phyloP scores from a whole-genome alignment of 2,888 invertebrate genomes.

The Serrognathus titanus region DNA sequence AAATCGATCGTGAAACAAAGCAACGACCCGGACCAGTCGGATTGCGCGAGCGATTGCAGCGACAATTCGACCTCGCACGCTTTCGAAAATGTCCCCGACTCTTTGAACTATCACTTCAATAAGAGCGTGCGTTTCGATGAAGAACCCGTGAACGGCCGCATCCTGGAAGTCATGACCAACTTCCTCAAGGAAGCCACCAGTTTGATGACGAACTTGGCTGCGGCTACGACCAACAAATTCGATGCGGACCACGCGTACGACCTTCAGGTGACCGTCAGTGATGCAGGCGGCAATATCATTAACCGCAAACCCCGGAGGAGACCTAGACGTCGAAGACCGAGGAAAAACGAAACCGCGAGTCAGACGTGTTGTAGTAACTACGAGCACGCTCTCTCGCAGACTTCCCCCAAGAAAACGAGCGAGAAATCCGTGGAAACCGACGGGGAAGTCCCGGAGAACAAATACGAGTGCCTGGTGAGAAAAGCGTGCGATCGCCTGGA shows the following conservation, averaged over 20 bases:
- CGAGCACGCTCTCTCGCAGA: conserved; percentile 29
- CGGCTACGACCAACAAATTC: conserved; percentile 29
- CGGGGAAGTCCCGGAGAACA: conserved; percentile 37
- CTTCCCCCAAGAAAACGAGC: conserved; percentile 22
- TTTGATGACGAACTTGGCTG: conserved; percentile 43
- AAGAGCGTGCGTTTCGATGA: conserved; percentile 37
- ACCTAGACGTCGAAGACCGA: neutral
- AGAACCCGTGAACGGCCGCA: conserved; percentile 31
- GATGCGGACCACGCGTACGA: conserved; percentile 33
- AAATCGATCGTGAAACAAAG: conserved; percentile 37
- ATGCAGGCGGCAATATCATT: conserved; percentile 21
- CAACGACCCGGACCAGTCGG: conserved; percentile 6
- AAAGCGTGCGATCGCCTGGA: conserved; percentile 43
- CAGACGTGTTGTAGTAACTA: conserved; percentile 2
- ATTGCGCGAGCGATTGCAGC: conserved; percentile 12
- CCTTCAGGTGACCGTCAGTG: conserved; percentile 40
- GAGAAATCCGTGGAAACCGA: conserved; percentile 26
- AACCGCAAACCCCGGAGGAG: neutral
- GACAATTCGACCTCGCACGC: conserved; percentile 12
- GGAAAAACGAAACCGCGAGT: conserved; percentile 1
- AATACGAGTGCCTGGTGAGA: conserved; percentile 42
- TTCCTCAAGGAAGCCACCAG: conserved; percentile 48
- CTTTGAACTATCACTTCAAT: conserved; percentile 34
- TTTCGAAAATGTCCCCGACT: conserved; percentile 31
- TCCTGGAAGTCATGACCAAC: conserved; percentile 44